Percentiles rank a stretch among this genome's conserved stretches.
These are phyloP conservation scores for Luperina nickerlii DNA, from an alignment of 2,888 invertebrate genomes.

Conservation along the genomic window DNA sequence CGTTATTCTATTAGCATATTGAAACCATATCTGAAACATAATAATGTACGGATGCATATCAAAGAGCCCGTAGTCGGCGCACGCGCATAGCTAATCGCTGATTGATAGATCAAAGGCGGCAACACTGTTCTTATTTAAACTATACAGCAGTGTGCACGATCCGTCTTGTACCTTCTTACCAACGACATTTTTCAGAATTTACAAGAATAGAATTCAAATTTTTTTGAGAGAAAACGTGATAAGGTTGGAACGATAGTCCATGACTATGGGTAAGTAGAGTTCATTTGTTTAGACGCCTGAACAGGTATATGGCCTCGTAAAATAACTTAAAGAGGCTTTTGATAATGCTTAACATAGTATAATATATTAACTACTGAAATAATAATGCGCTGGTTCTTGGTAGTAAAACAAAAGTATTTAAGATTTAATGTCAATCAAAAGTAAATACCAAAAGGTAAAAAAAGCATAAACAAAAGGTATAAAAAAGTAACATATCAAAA, in stretches of 20 bases:
- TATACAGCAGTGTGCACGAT: slow-evolving; percentile 19
- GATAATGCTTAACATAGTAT: neutral
- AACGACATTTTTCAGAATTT: slow-evolving; percentile 4
- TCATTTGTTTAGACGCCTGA: neutral
- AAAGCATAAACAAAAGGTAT: no score
- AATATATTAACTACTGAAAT: no score
- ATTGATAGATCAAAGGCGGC: slow-evolving; percentile 76
- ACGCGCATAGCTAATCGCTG: slow-evolving; percentile 78
- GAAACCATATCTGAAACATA: slow-evolving; percentile 40
- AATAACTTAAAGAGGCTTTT: neutral
- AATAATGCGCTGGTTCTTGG: no score
- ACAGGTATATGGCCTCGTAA: neutral
- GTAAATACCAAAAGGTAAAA: no score
- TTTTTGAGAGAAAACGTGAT: neutral
- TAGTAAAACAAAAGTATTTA: no score
- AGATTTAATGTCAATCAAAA: no score
- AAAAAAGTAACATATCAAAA: no score
- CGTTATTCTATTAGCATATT: slow-evolving; percentile 51
- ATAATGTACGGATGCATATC: slow-evolving; percentile 55
- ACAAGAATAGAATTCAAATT: neutral
- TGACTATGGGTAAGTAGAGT: neutral
- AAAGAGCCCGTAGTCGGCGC: slow-evolving; percentile 58
- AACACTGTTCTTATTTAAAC: slow-evolving; percentile 65
- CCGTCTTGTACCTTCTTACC: neutral
- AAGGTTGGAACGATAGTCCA: neutral